Evolutionary conservation across 2,888 invertebrate genomes (phyloP).

Genomic region (Homarus gammarus): DNA sequence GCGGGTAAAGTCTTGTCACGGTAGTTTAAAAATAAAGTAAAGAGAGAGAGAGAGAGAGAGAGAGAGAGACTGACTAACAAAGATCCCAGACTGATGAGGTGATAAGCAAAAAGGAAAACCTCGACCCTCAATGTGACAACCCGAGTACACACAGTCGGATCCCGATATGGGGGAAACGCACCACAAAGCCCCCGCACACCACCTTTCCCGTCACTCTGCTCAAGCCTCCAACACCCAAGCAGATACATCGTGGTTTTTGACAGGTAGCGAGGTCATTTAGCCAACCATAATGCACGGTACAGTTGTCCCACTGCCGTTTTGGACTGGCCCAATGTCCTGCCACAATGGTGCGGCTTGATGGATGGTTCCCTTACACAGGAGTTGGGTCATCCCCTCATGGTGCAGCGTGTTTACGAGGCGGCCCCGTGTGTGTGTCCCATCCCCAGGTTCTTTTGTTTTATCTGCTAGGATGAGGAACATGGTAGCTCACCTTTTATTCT

Average conservation of each 20-base stretch:
- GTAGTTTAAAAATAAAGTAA: not conserved
- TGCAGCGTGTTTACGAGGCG: no score
- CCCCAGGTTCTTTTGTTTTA: not conserved
- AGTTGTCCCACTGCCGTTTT: no score
- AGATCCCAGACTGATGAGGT: not conserved
- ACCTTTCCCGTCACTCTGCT: not conserved
- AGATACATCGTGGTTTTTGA: not conserved
- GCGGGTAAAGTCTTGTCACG: no score
- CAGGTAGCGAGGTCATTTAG: not conserved
- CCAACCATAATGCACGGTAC: not conserved
- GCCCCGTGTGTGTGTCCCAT: not conserved
- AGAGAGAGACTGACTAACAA: not conserved
- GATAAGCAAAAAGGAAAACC: not conserved
- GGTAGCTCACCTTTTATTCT: not conserved
- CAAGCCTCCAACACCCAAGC: not conserved
- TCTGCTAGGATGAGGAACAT: not conserved
- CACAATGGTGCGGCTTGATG: no score
- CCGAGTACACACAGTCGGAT: not conserved
- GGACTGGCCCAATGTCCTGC: no score
- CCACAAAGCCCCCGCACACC: not conserved
- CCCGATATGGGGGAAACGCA: not conserved
- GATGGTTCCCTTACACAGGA: no score
- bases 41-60: not conserved
- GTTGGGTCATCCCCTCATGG: no score
- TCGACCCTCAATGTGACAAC: not conserved